Conservation (phyloP, 2,797 vertebrate species). For the Parauchenoglanis ngamensis region DNA sequence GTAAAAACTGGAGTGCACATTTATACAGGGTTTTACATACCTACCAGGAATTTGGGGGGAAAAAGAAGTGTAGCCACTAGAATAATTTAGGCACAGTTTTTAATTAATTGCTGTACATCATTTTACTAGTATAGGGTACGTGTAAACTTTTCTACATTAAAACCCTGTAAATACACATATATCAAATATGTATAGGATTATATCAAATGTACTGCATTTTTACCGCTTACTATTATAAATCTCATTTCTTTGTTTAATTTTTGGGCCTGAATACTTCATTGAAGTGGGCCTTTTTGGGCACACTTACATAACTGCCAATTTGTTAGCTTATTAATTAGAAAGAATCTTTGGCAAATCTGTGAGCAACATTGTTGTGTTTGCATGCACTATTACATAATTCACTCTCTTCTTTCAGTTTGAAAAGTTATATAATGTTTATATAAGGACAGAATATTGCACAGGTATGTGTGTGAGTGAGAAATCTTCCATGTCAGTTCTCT, state of each 20-base stretch:
- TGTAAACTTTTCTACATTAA: not conserved
- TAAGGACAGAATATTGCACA: not conserved
- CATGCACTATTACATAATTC: not conserved
- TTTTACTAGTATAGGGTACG: not conserved
- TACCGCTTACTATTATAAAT: not conserved
- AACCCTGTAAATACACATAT: not conserved
- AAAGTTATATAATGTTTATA: constrained; percentile 17
- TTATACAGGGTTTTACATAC: not conserved
- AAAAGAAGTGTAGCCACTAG: not conserved
- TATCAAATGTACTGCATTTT: not conserved
- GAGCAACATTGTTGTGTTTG: constrained; percentile 1
- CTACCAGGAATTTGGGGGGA: not conserved
- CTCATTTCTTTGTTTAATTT: not conserved
- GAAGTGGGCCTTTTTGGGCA: not conserved
- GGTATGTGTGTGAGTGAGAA: not conserved
- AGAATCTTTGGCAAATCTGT: not conserved
- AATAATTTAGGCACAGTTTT: not conserved
- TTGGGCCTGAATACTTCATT: not conserved
- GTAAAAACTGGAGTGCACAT: not conserved
- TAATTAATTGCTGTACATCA: not conserved
- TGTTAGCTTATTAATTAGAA: constrained; percentile 17
- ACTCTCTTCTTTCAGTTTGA: not conserved
- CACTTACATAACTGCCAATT: constrained; percentile 14
- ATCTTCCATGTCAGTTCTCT: not conserved
- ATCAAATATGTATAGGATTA: not conserved